Evolutionary conservation across 92 coral and sea anemone genomes (phyloP), one percentile per base, ranked within the genome.

Genomic region (Siderastrea radians): DNA sequence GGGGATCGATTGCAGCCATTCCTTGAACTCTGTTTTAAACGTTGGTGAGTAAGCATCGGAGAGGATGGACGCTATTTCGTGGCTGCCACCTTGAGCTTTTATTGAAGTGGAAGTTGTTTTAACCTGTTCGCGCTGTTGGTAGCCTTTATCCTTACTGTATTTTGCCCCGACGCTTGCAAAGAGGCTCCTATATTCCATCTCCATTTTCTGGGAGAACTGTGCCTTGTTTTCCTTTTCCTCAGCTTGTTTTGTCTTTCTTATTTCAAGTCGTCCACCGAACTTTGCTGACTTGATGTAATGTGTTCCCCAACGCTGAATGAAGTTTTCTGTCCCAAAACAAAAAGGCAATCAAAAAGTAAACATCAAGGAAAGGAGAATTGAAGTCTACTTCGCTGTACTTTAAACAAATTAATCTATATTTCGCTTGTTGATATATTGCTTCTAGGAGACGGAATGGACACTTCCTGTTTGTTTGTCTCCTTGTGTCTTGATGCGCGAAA

Each of bases 271-370:
- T 3, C 93, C 93, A 60, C 93, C 93, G 68, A 90, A 90, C 60
- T 68, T 90, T 19, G 90, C 90, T 19, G 90, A 90, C 68, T 90
- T 90, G 68, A 90, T 90, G 85, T 90, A 90, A 58, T 90, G 93
- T 3, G 90, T 90, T 72, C 93, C 90, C 93, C 93, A 90, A 1
- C 93, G 90, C 78, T 74, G 89, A 49, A 90, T 86, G 69, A 78
- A 90, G 62, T 85, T 78, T 69, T 84, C 93, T 90, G 84, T 26
- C 38, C 38, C 38, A 26, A 26, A 26, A 0, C 38, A 26, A 26
- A 26, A 26, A 26, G 38, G 38, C 38, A 26, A 26, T 26, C 38
- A 26, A 26, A 26, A 26, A 26, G 38, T 26, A 26, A 26, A 26
- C 38, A 26, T 26, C 38, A 26, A 26, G 38, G 38, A 26, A 26